phyloP scores from a whole-genome alignment of 2,888 invertebrate genomes.

The Chrysomela aeneicollis region DNA sequence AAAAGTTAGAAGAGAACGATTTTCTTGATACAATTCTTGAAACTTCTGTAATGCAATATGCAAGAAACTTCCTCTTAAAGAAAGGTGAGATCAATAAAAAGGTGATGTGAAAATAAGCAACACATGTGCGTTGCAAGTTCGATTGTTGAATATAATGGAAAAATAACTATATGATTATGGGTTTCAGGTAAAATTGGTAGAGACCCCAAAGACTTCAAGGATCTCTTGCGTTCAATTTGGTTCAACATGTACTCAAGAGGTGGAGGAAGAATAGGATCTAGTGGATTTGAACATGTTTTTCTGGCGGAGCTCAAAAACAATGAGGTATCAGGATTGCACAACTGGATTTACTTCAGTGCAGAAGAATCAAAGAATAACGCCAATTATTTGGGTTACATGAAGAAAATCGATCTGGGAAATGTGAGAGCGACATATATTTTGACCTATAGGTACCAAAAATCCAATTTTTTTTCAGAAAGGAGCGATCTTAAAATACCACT shows the following conservation, averaged over 20 bases:
- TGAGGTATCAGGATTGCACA: conserved; percentile 85
- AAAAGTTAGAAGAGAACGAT: conserved; percentile 79
- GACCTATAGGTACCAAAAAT: not conserved
- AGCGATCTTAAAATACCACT: conserved; percentile 75
- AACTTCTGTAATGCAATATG: conserved; percentile 77
- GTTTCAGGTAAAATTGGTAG: conserved; percentile 67
- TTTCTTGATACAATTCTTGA: conserved; percentile 81
- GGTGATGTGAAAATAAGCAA: not conserved
- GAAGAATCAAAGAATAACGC: conserved; percentile 76
- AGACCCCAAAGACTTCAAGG: conserved; percentile 75
- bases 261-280: conserved; percentile 81
- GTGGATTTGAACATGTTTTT: conserved; percentile 93
- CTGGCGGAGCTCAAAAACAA: conserved; percentile 84
- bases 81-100: conserved; percentile 62
- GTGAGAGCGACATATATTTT: conserved; percentile 63
- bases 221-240: conserved; percentile 78
- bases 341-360: conserved; percentile 86
- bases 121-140: not conserved
- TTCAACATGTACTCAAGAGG: conserved; percentile 85
- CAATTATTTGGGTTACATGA: conserved; percentile 83
- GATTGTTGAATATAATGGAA: not conserved
- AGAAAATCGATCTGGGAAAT: conserved; percentile 73
- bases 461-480: conserved; percentile 72
- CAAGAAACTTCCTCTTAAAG: conserved; percentile 71
- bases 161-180: not conserved